These are phyloP conservation scores for Gnathonemus longibarbis DNA, from an alignment of 2,113 vertebrate species.

Conservation along the genomic window DNA sequence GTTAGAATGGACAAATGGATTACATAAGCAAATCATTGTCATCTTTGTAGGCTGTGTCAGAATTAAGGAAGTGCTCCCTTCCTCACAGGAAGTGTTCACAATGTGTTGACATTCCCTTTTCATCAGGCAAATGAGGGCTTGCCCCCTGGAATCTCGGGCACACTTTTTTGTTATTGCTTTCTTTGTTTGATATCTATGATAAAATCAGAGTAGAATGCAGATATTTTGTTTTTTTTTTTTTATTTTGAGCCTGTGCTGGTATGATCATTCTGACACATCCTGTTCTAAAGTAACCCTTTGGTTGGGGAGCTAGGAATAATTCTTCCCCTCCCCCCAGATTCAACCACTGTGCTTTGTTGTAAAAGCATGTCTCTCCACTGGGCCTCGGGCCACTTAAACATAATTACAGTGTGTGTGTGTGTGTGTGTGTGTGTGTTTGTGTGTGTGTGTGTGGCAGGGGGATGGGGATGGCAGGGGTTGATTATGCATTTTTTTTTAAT, in stretches of 20 bases:
- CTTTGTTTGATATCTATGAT: conserved; percentile 9
- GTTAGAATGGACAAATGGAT: neutral
- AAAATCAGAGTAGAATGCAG: neutral
- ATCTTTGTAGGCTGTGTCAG: conserved; percentile 14
- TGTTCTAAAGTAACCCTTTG: neutral
- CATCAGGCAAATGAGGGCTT: conserved; percentile 53
- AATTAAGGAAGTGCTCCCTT: conserved; percentile 69
- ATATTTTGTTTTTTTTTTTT: neutral
- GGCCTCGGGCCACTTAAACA: neutral
- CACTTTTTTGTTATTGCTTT: conserved; percentile 27
- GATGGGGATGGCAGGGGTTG: neutral
- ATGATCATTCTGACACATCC: neutral
- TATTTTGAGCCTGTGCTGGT: neutral
- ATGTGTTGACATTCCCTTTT: conserved; percentile 67
- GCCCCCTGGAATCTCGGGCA: conserved; percentile 39
- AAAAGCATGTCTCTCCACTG: neutral
- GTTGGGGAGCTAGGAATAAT: neutral
- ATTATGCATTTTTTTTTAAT: neutral
- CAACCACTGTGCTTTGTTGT: neutral
- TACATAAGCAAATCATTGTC: neutral
- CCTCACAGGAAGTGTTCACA: conserved; percentile 72
- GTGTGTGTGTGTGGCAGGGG: too few species aligned
- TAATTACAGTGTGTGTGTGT: neutral
- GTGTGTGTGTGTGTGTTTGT: neutral
- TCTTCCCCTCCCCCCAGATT: neutral